Base-by-base conservation (phyloP, 2,113 vertebrate genomes). In the Solea senegalensis region DNA sequence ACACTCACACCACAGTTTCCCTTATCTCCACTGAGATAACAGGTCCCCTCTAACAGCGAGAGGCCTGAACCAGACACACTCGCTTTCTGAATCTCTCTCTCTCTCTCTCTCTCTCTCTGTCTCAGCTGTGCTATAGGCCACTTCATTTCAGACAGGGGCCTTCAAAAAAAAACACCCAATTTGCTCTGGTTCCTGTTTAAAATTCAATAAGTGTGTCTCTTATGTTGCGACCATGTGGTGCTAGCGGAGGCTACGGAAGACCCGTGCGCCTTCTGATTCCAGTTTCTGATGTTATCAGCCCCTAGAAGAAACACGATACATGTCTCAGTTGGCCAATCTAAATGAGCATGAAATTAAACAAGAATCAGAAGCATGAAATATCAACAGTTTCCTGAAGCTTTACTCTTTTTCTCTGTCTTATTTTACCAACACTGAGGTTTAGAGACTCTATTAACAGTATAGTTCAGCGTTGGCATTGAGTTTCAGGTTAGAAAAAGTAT, bases 21-120 rank as follows among this genome's bases (percentile, higher is more conserved):
- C 88, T 93, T 94, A 94, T 94, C 93, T 93, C 49, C 12, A 21
- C 50, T 12, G 51, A 86, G 91, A 91, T 92, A 93, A 90, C 85
- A 85, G 72, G 86, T 88, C 83, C 87, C 86, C 75, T 72, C 59
- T 60, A 57, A 82, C 90, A 76, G 86, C 51, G n/a, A 86, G 81
- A 81, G 72, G 85, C 83, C 78, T 62, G 68, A 83, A 78, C 70
- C 84, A 74, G 49, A 52, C 79, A 81, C 72, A 64, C 70, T 80
- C 52, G 34, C 79, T 78, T 74, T 87, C 82, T 80, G 43, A 68
- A 69, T 63, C 59, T 69, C 79, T 70, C 67, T 69, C 66, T 76
- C 64, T 52, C 21, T 15, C 50, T 58, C 56, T 43, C 45, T 51
- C 69, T 9, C 63, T 48, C 68, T 69, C 57, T 16, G 57, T 67